Percentiles rank a stretch among this genome's conserved stretches.
Conservation (phyloP, 1,140 invertebrate species). For the Bombus consobrinus region DNA sequence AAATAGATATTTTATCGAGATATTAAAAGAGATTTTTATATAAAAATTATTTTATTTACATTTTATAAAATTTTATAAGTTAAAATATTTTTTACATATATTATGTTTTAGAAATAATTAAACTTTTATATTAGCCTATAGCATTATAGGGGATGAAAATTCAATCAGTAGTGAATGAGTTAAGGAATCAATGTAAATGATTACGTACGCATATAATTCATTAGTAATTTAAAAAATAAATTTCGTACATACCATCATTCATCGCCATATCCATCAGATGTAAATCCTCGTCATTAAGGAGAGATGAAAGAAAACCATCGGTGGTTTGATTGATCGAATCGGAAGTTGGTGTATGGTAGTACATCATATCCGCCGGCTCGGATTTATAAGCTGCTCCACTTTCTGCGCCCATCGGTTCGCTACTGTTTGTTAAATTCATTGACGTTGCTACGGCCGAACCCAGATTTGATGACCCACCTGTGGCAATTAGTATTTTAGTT, state of each 20-base stretch:
- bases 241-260: slow-evolving; percentile 89
- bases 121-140: not conserved
- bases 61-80: not conserved
- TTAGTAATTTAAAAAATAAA: not conserved
- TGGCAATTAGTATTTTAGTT: slow-evolving; percentile 77
- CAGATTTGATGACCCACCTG: slow-evolving; percentile 86
- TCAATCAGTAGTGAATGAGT: not conserved
- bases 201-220: not conserved
- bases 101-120: no score
- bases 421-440: slow-evolving; percentile 89
- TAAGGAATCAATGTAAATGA: no score
- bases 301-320: slow-evolving; percentile 92
- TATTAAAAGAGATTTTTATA: no score
- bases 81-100: no score
- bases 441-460: slow-evolving; percentile 91
- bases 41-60: not conserved
- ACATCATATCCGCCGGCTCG: slow-evolving; percentile 85
- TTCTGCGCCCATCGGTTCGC: slow-evolving; percentile 82
- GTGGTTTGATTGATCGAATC: slow-evolving; percentile 88
- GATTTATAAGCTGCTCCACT: slow-evolving; percentile 81
- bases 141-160: not conserved
- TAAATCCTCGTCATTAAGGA: slow-evolving; percentile 93
- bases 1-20: not conserved
- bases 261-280: slow-evolving; percentile 95
- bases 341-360: slow-evolving; percentile 86